These are phyloP conservation scores for Melanerpes formicivorus DNA, from an alignment of 2,113 vertebrate genomes.

Conservation along the genomic window DNA sequence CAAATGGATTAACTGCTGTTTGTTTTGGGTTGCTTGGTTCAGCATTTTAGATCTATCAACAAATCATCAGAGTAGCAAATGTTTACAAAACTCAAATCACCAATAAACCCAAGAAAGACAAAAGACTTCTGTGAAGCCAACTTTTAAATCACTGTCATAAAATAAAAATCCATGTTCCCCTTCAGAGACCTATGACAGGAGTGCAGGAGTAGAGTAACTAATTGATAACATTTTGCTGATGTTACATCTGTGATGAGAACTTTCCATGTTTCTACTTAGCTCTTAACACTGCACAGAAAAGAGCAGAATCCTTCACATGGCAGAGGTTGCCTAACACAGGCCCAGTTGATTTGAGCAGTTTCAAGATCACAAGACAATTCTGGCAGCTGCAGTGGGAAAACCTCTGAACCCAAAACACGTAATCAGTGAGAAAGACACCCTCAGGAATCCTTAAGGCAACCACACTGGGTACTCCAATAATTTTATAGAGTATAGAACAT, in stretches of 20 bases:
- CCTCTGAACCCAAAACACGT: background rate
- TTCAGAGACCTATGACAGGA: background rate
- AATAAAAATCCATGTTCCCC: background rate
- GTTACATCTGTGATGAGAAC: rapidly evolving
- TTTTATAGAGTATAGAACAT: background rate
- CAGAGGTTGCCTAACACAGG: background rate
- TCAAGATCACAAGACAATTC: background rate
- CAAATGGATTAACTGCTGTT: background rate
- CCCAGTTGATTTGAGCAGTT: background rate
- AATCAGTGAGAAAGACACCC: background rate
- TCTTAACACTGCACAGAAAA: background rate
- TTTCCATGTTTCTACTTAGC: background rate
- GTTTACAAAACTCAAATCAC: background rate
- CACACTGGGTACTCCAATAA: background rate
- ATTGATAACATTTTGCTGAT: background rate
- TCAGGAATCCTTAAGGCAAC: constrained; percentile 7
- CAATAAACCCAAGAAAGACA: background rate
- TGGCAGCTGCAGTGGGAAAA: constrained; percentile 6
- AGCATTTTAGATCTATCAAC: background rate
- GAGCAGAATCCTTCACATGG: background rate
- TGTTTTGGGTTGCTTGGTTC: background rate
- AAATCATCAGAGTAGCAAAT: background rate
- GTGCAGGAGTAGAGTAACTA: background rate
- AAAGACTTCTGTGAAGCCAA: background rate
- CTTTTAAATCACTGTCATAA: background rate